phyloP scores from a whole-genome alignment of 2,113 vertebrate species.

The Sinocyclocheilus grahami region DNA sequence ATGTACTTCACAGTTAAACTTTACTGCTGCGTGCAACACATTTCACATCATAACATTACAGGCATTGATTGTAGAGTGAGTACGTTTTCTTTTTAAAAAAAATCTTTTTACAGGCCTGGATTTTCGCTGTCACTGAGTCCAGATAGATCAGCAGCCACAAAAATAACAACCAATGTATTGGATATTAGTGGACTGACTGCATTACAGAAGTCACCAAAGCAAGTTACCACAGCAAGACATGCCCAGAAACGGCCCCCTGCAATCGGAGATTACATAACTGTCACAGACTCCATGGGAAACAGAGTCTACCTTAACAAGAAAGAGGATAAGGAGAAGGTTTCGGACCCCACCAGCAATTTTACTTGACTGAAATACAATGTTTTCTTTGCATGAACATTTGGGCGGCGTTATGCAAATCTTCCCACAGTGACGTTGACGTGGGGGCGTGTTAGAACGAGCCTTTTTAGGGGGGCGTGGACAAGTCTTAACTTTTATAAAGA shows the following conservation, averaged over 20 bases:
- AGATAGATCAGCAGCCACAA: constrained; percentile 20
- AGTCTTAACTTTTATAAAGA: too few species aligned
- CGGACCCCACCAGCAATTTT: neutral
- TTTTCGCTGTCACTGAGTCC: constrained; percentile 41
- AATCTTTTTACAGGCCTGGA: constrained; percentile 10
- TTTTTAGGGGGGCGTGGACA: too few species aligned
- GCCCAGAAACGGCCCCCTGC: constrained; percentile 84
- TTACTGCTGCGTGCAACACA: neutral
- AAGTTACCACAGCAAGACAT: constrained; percentile 15
- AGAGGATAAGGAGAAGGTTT: constrained; percentile 71
- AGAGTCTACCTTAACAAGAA: constrained; percentile 85
- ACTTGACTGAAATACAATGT: neutral
- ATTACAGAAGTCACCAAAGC: constrained; percentile 57
- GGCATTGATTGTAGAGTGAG: neutral
- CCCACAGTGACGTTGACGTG: too few species aligned
- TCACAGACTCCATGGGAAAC: constrained; percentile 83
- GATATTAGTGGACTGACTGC: constrained; percentile 72
- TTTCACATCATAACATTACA: neutral
- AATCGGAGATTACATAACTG: constrained; percentile 87
- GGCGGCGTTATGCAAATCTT: too few species aligned
- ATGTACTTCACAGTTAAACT: neutral
- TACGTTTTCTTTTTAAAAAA: neutral
- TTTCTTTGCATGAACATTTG: too few species aligned
- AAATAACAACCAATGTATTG: constrained; percentile 47
- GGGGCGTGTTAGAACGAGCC: too few species aligned